Percentiles rank a stretch among this genome's conserved stretches.
Evolutionary conservation across 2,797 vertebrate species (phyloP).

Genomic region (Catostomus latipinnis): DNA sequence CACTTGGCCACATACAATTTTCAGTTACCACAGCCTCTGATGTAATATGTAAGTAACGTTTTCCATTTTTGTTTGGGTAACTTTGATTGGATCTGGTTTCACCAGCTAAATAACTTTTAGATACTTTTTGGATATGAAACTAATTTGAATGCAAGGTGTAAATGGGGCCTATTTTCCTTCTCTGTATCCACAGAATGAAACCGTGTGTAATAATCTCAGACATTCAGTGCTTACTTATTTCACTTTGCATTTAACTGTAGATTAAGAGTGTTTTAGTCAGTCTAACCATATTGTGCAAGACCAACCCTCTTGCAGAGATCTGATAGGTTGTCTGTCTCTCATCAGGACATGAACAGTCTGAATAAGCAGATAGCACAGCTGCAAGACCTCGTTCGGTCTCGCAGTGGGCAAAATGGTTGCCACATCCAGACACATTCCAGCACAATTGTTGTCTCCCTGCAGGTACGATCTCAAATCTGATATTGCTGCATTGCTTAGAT

Average conservation of each 20-base stretch:
- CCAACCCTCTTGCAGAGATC: background rate
- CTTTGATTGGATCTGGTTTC: too few relatives aligned
- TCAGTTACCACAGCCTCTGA: too few relatives aligned
- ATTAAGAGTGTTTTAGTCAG: background rate
- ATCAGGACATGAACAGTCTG: constrained; percentile 91
- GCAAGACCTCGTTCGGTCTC: constrained; percentile 87
- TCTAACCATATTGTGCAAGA: constrained; percentile 7
- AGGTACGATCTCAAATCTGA: constrained; percentile 68
- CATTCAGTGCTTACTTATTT: background rate
- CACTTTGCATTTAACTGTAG: background rate
- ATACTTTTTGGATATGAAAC: too few relatives aligned
- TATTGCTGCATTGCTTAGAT: background rate
- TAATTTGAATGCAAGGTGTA: too few relatives aligned
- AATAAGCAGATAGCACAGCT: constrained; percentile 96
- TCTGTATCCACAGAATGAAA: background rate
- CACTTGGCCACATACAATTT: too few relatives aligned
- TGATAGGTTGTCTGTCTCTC: constrained; percentile 28
- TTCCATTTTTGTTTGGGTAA: too few relatives aligned
- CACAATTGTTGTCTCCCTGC: constrained; percentile 91
- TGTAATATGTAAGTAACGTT: too few relatives aligned
- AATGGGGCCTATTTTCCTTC: background rate
- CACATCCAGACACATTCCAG: constrained; percentile 92
- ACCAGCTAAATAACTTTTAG: too few relatives aligned
- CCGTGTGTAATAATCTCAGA: background rate
- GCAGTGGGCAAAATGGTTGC: constrained; percentile 84